Base-by-base conservation (phyloP, 2,113 vertebrate species). In the Bostrychus sinensis region DNA sequence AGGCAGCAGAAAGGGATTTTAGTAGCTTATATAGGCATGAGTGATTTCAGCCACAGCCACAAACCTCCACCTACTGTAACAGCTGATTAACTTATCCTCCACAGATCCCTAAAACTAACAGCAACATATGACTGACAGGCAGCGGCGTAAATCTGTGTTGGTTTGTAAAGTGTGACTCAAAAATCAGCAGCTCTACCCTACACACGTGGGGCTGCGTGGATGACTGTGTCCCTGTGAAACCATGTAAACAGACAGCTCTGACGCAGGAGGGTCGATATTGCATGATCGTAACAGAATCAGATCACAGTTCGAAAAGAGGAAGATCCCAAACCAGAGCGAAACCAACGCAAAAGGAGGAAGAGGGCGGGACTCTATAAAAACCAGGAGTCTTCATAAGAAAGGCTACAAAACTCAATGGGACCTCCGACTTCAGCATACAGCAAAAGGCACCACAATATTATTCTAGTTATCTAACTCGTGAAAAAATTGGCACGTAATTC, bases 381-480 rank as follows among this genome's bases (percentile, higher is more conserved):
- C 70, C 81, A 91, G 89, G 89, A 92, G 91, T 92, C 90, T 91
- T 90, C 87, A 91, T 95, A 93, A 92, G 93, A 93, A 95, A 94
- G 93, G 94, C 93, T 95, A 95, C 92, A 94, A 93, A 95, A 92
- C 89, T 91, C 83, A 94, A 93, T 89, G 92, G 93, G 93, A 95
- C 93, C 94, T 94, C 94, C 93, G 90, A 94, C 93, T 93, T 94
- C 94, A 95, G 95, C 96, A 91, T 94, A 98, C 95, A 97, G 96
- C 96, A 95, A 98, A 98, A 98, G 96, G 96, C 96, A 98, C 96
- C 96, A 98, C 95, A 95, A 98, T 95, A 95, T 94, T 95, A 93
- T 92, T 96, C 94, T 97, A 95, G 67, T 96, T 94, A 92, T 92
- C 91, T 93, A 97, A 97, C 93, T 95, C 93, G 95, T 97, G 95